Percentiles rank a stretch among this genome's conserved stretches.
These are phyloP conservation scores for Holacanthella duospinosa DNA, from an alignment of 2,888 invertebrate genomes.

Conservation along the genomic window DNA sequence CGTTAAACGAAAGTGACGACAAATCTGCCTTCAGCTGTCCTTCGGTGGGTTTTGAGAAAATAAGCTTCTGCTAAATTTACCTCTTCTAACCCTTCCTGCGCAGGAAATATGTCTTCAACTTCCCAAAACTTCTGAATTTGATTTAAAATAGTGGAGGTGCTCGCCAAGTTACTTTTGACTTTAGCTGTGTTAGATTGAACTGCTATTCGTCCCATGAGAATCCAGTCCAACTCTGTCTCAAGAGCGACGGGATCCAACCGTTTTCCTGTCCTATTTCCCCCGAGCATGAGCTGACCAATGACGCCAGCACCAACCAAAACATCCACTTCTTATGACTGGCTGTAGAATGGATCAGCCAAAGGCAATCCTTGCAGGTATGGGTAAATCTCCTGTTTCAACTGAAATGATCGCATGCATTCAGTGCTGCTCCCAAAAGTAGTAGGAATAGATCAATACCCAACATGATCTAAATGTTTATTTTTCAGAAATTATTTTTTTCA, in stretches of 20 bases:
- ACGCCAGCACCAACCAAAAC: background rate
- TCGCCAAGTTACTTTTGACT: background rate
- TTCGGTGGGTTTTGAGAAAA: background rate
- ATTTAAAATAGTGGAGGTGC: too few relatives aligned
- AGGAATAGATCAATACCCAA: too few relatives aligned
- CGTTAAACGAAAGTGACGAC: background rate
- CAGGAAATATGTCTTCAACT: background rate
- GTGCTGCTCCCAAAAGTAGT: too few relatives aligned
- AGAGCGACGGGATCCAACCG: background rate
- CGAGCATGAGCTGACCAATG: background rate
- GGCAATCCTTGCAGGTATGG: too few relatives aligned
- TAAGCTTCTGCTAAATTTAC: background rate
- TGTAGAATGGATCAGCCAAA: too few relatives aligned
- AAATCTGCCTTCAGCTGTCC: background rate
- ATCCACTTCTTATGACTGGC: background rate
- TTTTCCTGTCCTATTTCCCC: background rate
- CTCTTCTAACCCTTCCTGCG: background rate
- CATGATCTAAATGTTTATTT: too few relatives aligned
- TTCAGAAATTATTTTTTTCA: too few relatives aligned
- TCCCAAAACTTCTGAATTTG: background rate
- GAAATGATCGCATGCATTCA: too few relatives aligned
- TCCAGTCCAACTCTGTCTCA: too few relatives aligned
- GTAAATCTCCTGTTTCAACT: too few relatives aligned
- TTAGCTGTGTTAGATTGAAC: background rate
- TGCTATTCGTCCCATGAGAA: background rate